Evolutionary conservation across 2,888 invertebrate species (phyloP).

Genomic region (Synanthedon tipuliformis): DNA sequence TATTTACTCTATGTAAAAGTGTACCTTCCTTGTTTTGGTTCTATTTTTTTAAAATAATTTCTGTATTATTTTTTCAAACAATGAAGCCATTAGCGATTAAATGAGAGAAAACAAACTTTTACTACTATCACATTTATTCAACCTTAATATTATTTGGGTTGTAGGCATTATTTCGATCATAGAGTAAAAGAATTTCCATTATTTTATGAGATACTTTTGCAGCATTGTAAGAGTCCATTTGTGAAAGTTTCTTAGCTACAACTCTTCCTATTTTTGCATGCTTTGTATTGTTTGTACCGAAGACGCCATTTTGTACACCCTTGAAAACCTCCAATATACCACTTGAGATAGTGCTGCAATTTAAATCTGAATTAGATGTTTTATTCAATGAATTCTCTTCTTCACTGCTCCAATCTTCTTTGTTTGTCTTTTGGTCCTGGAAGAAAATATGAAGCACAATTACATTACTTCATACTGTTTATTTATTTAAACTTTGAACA

Average conservation of each 20-base stretch:
- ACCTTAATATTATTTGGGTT: conserved; percentile 38
- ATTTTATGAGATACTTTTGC: conserved; percentile 38
- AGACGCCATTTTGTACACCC: conserved; percentile 42
- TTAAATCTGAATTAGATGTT: conserved; percentile 11
- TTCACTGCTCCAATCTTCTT: conserved; percentile 18
- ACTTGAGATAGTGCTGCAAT: conserved; percentile 37
- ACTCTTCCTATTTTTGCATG: conserved; percentile 34
- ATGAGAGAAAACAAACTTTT: too few relatives aligned
- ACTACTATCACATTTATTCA: too few relatives aligned
- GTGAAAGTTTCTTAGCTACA: conserved; percentile 34
- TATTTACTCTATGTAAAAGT: too few relatives aligned
- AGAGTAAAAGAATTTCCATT: conserved; percentile 38
- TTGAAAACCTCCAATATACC: conserved; percentile 37
- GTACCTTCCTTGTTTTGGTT: too few relatives aligned
- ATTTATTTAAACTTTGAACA: too few relatives aligned
- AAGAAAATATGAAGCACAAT: too few relatives aligned
- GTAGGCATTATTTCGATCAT: conserved; percentile 42
- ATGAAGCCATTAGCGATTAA: too few relatives aligned
- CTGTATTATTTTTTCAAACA: too few relatives aligned
- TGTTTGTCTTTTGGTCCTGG: too few relatives aligned
- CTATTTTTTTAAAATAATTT: too few relatives aligned
- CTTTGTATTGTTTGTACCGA: conserved; percentile 34
- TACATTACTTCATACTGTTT: too few relatives aligned
- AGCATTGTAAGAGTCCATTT: conserved; percentile 45
- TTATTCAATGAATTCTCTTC: conserved; percentile 9